Conservation (phyloP, 2,888 invertebrate genomes). For the Molanna angustata region DNA sequence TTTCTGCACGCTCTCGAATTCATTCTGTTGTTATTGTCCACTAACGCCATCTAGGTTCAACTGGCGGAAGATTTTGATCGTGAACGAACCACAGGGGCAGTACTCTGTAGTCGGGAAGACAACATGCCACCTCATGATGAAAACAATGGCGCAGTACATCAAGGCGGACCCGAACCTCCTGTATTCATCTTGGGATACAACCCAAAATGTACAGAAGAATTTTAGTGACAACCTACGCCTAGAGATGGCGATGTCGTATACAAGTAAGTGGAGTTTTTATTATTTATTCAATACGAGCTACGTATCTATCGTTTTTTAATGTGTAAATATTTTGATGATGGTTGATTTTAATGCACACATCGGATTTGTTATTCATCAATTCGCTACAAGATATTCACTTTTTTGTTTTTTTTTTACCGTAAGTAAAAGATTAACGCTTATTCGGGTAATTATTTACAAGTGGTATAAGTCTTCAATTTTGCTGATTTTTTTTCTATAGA, state of each 20-base stretch:
- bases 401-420: no score
- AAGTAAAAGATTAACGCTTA: no score
- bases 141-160: slow-evolving; percentile 62
- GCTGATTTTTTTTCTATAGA: no score
- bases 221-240: slow-evolving; percentile 61
- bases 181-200: slow-evolving; percentile 62
- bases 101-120: slow-evolving; percentile 64
- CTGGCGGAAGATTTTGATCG: slow-evolving; percentile 68
- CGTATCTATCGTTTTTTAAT: no score
- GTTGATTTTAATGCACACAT: no score
- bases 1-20: not conserved
- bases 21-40: not conserved
- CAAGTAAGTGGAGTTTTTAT: slow-evolving; percentile 60
- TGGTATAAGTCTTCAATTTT: no score
- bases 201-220: slow-evolving; percentile 51
- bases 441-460: no score
- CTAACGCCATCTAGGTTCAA: slow-evolving; percentile 57
- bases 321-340: no score
- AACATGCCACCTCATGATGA: slow-evolving; percentile 74
- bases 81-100: slow-evolving; percentile 71
- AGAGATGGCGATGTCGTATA: slow-evolving; percentile 65
- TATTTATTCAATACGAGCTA: no score
- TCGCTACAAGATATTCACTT: no score
- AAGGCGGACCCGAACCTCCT: slow-evolving; percentile 47
- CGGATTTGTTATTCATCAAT: no score